Evolutionary conservation across 2,797 vertebrate genomes (phyloP).

Genomic region (Pangasius djambal): DNA sequence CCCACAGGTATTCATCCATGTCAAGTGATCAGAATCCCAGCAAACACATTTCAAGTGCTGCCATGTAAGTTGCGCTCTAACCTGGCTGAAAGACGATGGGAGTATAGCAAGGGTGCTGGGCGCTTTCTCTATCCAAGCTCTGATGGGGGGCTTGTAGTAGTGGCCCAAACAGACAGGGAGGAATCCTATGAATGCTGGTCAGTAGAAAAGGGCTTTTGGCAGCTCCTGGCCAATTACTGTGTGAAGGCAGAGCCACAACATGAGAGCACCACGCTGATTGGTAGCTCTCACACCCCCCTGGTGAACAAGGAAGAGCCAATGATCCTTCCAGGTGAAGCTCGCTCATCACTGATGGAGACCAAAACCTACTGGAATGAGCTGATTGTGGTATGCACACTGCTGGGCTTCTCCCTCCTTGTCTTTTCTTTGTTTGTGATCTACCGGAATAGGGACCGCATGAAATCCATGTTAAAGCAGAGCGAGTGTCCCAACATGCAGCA

Average conservation of each 20-base stretch:
- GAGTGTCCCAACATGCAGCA: constrained; percentile 82
- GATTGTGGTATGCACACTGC: constrained; percentile 86
- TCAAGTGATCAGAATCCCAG: constrained; percentile 78
- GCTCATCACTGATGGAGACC: constrained; percentile 72
- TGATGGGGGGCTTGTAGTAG: constrained; percentile 87
- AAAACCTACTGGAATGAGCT: constrained; percentile 96
- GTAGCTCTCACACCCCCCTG: constrained; percentile 62
- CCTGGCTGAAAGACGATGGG: constrained; percentile 86
- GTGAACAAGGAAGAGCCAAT: constrained; percentile 68
- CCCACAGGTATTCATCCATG: constrained; percentile 69
- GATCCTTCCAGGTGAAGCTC: constrained; percentile 63
- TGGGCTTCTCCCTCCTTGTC: constrained; percentile 78
- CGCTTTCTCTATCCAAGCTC: constrained; percentile 84
- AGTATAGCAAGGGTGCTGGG: constrained; percentile 72
- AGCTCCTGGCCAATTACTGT: constrained; percentile 91
- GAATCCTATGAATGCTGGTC: constrained; percentile 95
- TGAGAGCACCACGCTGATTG: constrained; percentile 62
- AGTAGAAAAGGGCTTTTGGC: constrained; percentile 84
- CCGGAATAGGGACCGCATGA: constrained; percentile 85
- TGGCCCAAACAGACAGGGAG: constrained; percentile 78
- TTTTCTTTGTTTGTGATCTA: constrained; percentile 85
- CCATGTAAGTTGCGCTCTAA: constrained; percentile 89
- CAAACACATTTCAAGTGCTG: constrained; percentile 85
- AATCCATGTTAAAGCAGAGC: constrained; percentile 87
- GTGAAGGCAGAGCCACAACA: constrained; percentile 72